A percentile compares a stretch with the other conserved stretches of the same genome.
Conservation (phyloP, 2,888 invertebrate species). For the Drosophila lutescens region DNA sequence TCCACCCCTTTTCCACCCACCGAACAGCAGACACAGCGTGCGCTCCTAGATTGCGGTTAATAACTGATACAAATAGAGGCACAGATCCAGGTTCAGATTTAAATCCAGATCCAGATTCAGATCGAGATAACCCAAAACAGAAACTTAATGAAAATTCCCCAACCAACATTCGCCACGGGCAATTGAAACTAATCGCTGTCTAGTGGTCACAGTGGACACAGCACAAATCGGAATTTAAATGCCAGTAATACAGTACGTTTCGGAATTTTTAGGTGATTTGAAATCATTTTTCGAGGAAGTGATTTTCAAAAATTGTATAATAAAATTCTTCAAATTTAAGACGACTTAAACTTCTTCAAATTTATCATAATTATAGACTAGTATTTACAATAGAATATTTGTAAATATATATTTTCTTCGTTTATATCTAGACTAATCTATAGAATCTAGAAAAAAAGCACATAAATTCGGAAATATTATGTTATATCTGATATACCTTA, state of each 20-base stretch:
- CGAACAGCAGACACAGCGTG: slow-evolving; percentile 1
- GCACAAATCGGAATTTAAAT: slow-evolving; percentile 8
- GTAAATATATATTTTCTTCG: too few relatives aligned
- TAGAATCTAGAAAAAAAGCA: too few relatives aligned
- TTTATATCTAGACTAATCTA: too few relatives aligned
- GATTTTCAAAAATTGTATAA: too few relatives aligned
- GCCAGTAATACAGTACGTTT: slow-evolving; percentile 17
- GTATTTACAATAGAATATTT: too few relatives aligned
- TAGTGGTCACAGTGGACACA: slow-evolving; percentile 28
- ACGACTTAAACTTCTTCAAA: too few relatives aligned
- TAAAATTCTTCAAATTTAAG: too few relatives aligned
- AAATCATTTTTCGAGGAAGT: background rate
- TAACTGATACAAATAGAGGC: slow-evolving; percentile 47
- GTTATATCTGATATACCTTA: background rate
- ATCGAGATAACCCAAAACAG: slow-evolving; percentile 17
- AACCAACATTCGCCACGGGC: slow-evolving; percentile 31
- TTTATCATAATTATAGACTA: too few relatives aligned
- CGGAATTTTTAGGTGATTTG: background rate
- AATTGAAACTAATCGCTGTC: slow-evolving; percentile 72
- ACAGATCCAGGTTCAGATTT: background rate
- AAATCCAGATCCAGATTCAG: slow-evolving; percentile 23
- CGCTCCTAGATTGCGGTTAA: slow-evolving; percentile 66
- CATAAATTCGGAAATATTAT: too few relatives aligned
- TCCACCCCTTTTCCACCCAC: background rate
- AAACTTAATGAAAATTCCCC: slow-evolving; percentile 58